Percentiles rank a stretch among this genome's conserved stretches.
Evolutionary conservation across 2,113 vertebrate genomes (phyloP).

Genomic region (Mungos mungo): DNA sequence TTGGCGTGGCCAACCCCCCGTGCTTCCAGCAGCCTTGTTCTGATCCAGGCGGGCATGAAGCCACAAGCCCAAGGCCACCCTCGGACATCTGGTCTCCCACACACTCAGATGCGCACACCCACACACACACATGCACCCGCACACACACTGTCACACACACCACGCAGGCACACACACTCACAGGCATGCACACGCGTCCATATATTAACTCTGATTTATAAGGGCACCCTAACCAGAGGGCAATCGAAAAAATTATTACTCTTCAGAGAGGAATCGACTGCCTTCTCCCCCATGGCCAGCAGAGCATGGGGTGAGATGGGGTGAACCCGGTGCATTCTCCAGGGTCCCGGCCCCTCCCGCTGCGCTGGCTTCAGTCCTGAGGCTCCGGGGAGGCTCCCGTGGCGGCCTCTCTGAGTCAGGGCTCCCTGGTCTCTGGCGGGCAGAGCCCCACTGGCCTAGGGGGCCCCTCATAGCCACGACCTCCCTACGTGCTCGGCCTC

Average conservation of each 20-base stretch:
- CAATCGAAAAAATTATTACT: slow-evolving; percentile 73
- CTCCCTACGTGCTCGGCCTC: neutral
- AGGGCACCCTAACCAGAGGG: slow-evolving; percentile 87
- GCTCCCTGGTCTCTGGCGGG: neutral
- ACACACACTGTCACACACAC: neutral
- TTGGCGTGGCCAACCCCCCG: slow-evolving; percentile 35
- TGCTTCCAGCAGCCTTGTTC: slow-evolving; percentile 69
- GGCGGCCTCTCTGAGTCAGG: neutral
- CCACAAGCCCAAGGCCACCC: neutral
- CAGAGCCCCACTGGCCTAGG: fast-evolving
- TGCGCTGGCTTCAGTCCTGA: neutral
- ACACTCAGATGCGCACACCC: slow-evolving; percentile 68
- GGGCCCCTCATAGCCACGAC: neutral
- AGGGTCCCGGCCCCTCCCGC: fast-evolving
- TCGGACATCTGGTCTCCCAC: slow-evolving; percentile 64
- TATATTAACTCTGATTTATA: slow-evolving; percentile 84
- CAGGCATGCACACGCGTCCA: slow-evolving; percentile 56
- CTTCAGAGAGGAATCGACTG: slow-evolving; percentile 72
- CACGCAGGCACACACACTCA: slow-evolving; percentile 47
- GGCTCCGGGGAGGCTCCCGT: fast-evolving
- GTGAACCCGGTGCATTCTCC: fast-evolving
- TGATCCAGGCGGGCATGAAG: slow-evolving; percentile 65
- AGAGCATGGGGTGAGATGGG: neutral
- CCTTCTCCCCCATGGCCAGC: slow-evolving; percentile 45
- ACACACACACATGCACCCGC: neutral